These are phyloP conservation scores for Propithecus deckenii DNA, from an alignment of 2,797 vertebrate genomes.

Conservation along the genomic window DNA sequence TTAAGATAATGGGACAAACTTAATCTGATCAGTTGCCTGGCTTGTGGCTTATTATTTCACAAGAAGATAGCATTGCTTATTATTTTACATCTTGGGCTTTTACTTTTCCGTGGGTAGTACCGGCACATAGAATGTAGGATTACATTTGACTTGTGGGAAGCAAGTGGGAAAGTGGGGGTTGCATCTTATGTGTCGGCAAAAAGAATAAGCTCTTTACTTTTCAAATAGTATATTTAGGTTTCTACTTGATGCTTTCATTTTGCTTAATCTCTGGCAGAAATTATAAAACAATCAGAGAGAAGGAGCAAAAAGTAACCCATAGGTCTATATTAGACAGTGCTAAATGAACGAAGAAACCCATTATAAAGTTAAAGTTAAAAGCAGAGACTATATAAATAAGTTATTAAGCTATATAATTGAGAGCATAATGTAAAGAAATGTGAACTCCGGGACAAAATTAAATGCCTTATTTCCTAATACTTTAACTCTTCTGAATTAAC, in stretches of 20 bases:
- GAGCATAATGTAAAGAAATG: conserved; percentile 30
- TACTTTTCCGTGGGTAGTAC: background rate
- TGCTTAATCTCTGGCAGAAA: background rate
- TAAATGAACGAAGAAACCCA: background rate
- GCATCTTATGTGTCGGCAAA: background rate
- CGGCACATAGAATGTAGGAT: background rate
- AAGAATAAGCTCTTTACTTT: background rate
- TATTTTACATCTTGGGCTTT: background rate
- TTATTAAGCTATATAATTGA: background rate
- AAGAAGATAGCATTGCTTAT: background rate
- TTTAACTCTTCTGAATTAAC: background rate
- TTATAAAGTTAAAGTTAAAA: background rate
- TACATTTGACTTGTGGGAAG: background rate
- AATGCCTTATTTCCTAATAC: background rate
- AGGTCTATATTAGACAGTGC: background rate
- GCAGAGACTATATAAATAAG: background rate
- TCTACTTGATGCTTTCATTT: background rate
- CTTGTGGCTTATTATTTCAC: background rate
- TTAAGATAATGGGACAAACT: background rate
- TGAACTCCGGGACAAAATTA: background rate
- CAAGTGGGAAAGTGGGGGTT: background rate
- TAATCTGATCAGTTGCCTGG: background rate
- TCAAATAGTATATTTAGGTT: background rate
- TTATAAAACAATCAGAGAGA: background rate
- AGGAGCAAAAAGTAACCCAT: background rate